These are phyloP conservation scores for Lymantria dispar DNA, from an alignment of 2,888 invertebrate species.

Conservation along the genomic window DNA sequence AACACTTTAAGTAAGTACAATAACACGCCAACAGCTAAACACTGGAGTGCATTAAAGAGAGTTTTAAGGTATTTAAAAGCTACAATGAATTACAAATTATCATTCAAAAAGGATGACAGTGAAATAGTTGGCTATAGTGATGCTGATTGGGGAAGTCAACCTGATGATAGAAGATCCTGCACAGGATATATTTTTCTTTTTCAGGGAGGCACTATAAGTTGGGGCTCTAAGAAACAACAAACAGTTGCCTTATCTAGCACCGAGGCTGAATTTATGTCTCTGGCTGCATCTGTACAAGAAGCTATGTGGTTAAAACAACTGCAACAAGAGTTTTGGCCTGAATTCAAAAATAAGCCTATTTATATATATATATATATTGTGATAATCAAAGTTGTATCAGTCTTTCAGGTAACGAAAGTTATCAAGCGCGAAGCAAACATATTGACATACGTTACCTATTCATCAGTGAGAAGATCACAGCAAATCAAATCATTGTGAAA, in stretches of 20 bases:
- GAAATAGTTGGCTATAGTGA: background rate
- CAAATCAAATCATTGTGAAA: background rate
- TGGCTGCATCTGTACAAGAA: background rate
- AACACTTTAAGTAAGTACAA: background rate
- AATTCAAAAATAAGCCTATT: background rate
- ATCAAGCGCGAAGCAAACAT: background rate
- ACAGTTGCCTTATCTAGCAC: background rate
- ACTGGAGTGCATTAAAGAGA: conserved; percentile 8
- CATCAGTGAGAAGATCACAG: background rate
- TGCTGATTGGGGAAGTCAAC: background rate
- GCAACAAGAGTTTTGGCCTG: background rate
- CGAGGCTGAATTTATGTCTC: conserved; percentile 1
- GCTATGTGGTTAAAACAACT: conserved; percentile 1
- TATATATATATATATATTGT: too few relatives aligned
- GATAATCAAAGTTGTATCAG: background rate
- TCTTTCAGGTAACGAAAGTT: background rate
- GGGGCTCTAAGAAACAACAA: background rate
- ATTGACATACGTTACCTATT: background rate
- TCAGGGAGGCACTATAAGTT: background rate
- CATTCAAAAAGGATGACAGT: background rate
- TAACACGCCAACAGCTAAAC: conserved; percentile 1
- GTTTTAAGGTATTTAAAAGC: conserved; percentile 7
- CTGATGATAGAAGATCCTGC: too few relatives aligned
- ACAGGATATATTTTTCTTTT: background rate
- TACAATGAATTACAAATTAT: background rate